Base-by-base conservation (phyloP, 2,888 invertebrate species). In the Nyleta sp. region DNA sequence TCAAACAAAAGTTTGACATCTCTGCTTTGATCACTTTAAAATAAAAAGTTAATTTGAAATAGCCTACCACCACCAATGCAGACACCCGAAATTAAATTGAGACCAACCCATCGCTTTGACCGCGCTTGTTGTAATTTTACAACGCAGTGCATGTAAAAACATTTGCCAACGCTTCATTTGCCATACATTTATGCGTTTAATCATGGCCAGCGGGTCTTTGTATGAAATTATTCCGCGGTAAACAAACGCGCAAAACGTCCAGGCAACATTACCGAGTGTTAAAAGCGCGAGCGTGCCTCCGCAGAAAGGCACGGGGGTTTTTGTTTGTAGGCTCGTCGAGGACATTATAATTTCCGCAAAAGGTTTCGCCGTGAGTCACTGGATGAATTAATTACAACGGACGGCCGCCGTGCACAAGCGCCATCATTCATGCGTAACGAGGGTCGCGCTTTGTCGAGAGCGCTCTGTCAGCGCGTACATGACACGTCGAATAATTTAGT, bases 361-460 rank as follows among this genome's bases (percentile, higher is more conserved):
- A 75, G 71, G 71, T 75, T 76, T 57, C 59, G 24, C 33, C 75
- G 40, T 75, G 70, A 76, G 72, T 76, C 73, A 70, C 72, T 72
- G 48, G 65, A 80, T 68, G 64, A 80, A 80, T 80, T 76, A 76
- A 80, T 80, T 80, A 80, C 67, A 53, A 46, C 64, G 50, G 22
- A 62, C 68, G 68, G 46, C 42, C 48, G 40, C 40, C 42, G 35
- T 65, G 50, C 52, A 64, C 73, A 50, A 76, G 60, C 76, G 64
- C 52, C 70, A 73, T 80, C 73, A 48, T 76, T 76, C 80, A 80
- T 73, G 76, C 72, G 73, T 73, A 76, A 80, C 68, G 73, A 80
- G 76, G 73, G 73, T 76, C 73, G 68, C 60, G 64, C 52, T 76
- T 80, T 55, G 80, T 73, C 57, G 73, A 67, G 80, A 53, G 73